A percentile compares a stretch with the other conserved stretches of the same genome.
phyloP scores from a whole-genome alignment of 1,140 invertebrate species.

The Apocrypta bakeri region DNA sequence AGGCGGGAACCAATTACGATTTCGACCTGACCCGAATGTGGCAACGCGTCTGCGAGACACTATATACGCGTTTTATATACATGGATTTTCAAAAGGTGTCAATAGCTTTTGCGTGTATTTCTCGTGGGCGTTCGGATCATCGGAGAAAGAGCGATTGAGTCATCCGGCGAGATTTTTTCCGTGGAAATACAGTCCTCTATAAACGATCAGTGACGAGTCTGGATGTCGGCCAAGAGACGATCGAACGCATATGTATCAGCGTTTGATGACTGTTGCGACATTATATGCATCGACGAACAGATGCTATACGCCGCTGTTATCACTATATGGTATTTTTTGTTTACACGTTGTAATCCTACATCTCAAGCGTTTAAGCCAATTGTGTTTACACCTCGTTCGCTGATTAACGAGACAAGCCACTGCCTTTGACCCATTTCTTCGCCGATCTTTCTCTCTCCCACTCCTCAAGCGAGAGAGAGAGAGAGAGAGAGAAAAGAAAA shows the following conservation, averaged over 20 bases:
- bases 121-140: too few species aligned
- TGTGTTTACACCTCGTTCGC: too few species aligned
- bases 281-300: too few species aligned
- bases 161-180: neutral
- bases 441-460: too few species aligned
- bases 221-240: neutral
- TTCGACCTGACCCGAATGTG: conserved; percentile 18
- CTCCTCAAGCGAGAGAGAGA: too few species aligned
- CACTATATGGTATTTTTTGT: too few species aligned
- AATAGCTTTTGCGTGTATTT: neutral
- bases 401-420: neutral
- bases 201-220: neutral
- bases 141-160: neutral
- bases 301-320: too few species aligned
- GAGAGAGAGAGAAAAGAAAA: neutral
- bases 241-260: too few species aligned
- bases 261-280: neutral
- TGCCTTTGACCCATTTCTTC: neutral
- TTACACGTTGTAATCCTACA: too few species aligned
- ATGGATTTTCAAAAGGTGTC: conserved; percentile 19
- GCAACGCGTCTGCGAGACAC: neutral
- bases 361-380: too few species aligned
- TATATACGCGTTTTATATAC: conserved; percentile 12
- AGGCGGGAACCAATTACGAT: neutral
- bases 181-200: too few species aligned